phyloP scores from a whole-genome alignment of 2,797 vertebrate species.

The Linurgus olivaceus region DNA sequence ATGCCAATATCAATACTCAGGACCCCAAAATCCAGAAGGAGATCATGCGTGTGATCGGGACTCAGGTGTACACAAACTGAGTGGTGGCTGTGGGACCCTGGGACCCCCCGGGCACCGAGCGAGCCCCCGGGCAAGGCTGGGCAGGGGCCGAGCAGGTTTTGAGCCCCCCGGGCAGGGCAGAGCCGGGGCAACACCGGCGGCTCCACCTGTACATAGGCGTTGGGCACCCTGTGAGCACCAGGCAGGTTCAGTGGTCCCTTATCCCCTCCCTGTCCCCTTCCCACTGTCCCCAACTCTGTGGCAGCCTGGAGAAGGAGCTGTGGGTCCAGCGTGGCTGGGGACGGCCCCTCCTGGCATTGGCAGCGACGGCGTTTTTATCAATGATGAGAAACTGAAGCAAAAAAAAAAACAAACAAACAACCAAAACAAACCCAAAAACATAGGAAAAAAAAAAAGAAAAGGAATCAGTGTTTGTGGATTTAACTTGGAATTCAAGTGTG shows the following conservation, averaged over 20 bases:
- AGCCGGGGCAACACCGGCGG: rapidly evolving
- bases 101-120: neutral
- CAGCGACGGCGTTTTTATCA: neutral
- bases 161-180: constrained; percentile 6
- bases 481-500: neutral
- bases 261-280: neutral
- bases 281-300: neutral
- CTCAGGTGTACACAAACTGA: constrained; percentile 99
- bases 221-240: constrained; percentile 48
- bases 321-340: neutral
- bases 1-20: constrained; percentile 99
- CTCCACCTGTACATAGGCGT: constrained; percentile 64
- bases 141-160: neutral
- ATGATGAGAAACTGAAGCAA: neutral
- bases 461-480: neutral
- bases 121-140: neutral
- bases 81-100: neutral
- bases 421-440: neutral
- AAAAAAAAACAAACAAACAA: neutral
- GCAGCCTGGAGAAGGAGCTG: neutral
- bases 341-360: neutral
- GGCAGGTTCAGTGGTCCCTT: neutral
- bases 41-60: constrained; percentile 99
- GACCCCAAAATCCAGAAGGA: constrained; percentile 99
- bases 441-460: neutral